A percentile compares a stretch with the other conserved stretches of the same genome.
Evolutionary conservation across 2,113 vertebrate genomes (phyloP).

Genomic region (Sula dactylatra): DNA sequence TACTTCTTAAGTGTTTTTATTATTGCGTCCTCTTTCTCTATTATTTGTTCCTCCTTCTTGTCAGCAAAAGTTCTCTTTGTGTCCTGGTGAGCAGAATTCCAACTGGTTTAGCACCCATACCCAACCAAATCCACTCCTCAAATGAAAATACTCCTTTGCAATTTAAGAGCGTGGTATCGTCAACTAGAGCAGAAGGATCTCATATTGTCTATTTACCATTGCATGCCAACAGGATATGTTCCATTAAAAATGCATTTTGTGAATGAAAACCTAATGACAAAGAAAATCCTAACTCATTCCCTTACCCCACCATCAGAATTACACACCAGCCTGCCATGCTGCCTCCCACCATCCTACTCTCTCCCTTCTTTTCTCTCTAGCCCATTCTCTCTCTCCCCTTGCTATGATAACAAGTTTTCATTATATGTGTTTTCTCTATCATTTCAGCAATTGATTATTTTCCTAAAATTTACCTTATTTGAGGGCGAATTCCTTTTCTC

Average conservation of each 20-base stretch:
- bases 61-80: not conserved
- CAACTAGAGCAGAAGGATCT: not conserved
- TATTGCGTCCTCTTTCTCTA: not conserved
- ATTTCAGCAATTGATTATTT: not conserved
- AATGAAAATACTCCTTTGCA: not conserved
- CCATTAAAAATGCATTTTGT: not conserved
- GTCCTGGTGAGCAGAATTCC: not conserved
- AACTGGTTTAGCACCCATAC: not conserved
- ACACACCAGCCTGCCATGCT: not conserved
- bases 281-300: not conserved
- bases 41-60: not conserved
- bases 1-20: not conserved
- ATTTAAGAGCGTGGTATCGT: accelerated
- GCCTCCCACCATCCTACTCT: not conserved
- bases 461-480: not conserved
- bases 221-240: not conserved
- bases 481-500: not conserved
- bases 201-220: not conserved
- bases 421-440: not conserved
- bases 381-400: not conserved
- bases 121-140: not conserved
- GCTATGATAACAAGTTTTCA: not conserved
- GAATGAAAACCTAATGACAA: not conserved
- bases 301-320: not conserved
- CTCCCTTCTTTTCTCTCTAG: not conserved